phyloP scores from a whole-genome alignment of 1,140 invertebrate species.

The Drosophila pseudoobscura region DNA sequence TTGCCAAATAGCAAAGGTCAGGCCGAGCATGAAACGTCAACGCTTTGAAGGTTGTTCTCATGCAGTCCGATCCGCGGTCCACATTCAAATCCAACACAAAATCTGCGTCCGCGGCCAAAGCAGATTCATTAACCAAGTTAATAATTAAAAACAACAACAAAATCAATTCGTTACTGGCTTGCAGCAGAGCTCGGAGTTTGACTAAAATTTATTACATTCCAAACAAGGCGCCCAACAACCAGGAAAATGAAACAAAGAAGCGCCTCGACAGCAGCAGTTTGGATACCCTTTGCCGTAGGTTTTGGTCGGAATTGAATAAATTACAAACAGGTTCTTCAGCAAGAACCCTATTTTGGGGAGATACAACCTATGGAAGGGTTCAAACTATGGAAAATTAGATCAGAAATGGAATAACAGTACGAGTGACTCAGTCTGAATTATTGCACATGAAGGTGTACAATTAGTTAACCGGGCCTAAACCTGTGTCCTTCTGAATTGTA shows the following conservation, averaged over 20 bases:
- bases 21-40: conserved; percentile 28
- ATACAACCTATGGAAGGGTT: no score
- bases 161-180: conserved; percentile 55
- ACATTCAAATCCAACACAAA: conserved; percentile 55
- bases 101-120: conserved; percentile 20
- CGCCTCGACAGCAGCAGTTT: no score
- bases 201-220: conserved; percentile 67
- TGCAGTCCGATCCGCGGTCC: conserved; percentile 60
- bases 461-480: no score
- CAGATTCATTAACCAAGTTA: conserved; percentile 61
- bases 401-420: no score
- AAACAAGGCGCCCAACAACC: conserved; percentile 31
- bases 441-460: no score
- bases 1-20: conserved; percentile 72
- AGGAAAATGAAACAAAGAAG: not conserved
- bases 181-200: conserved; percentile 40
- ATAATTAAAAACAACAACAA: conserved; percentile 71
- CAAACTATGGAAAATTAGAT: not conserved
- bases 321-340: no score
- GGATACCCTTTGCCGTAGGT: no score
- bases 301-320: no score
- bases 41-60: conserved; percentile 73
- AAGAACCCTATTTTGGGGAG: no score
- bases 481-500: no score
- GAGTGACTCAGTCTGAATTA: not conserved